Conservation (phyloP, 2,888 invertebrate species). For the Pantelozetes paolii region DNA sequence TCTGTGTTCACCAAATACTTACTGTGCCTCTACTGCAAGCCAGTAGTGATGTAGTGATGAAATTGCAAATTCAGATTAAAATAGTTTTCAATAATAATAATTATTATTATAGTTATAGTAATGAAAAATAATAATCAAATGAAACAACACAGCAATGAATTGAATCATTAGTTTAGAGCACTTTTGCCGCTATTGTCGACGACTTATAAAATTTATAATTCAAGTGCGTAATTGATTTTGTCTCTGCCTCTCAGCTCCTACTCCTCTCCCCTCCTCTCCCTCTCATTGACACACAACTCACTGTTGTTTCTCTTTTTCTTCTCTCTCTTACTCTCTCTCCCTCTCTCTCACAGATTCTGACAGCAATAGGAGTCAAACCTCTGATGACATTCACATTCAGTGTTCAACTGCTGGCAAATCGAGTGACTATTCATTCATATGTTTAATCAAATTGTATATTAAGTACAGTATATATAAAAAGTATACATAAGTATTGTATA, state of each 20-base stretch:
- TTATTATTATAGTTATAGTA: constrained; percentile 7
- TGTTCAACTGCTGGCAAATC: constrained; percentile 25
- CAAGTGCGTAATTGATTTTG: constrained; percentile 33
- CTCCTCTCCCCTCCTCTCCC: background rate
- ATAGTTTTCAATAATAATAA: too few species aligned
- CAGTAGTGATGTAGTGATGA: background rate
- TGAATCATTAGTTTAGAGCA: background rate
- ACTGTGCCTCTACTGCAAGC: background rate
- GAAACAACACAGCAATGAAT: constrained; percentile 22
- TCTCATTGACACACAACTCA: constrained; percentile 5
- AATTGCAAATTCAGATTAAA: constrained; percentile 28
- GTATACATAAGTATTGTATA: background rate
- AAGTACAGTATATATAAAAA: background rate
- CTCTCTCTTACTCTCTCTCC: too few species aligned
- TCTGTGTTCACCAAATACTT: background rate
- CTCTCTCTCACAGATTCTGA: background rate
- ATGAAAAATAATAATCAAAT: background rate
- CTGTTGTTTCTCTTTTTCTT: constrained; percentile 23
- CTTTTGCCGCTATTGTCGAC: constrained; percentile 23
- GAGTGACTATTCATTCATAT: constrained; percentile 3
- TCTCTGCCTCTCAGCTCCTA: constrained; percentile 15
- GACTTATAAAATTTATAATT: constrained; percentile 25
- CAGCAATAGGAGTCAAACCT: constrained; percentile 20
- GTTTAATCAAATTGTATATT: constrained; percentile 15
- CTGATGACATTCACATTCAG: constrained; percentile 17